Evolutionary conservation across 1,140 invertebrate genomes (phyloP).

Genomic region (Cydia amplana): DNA sequence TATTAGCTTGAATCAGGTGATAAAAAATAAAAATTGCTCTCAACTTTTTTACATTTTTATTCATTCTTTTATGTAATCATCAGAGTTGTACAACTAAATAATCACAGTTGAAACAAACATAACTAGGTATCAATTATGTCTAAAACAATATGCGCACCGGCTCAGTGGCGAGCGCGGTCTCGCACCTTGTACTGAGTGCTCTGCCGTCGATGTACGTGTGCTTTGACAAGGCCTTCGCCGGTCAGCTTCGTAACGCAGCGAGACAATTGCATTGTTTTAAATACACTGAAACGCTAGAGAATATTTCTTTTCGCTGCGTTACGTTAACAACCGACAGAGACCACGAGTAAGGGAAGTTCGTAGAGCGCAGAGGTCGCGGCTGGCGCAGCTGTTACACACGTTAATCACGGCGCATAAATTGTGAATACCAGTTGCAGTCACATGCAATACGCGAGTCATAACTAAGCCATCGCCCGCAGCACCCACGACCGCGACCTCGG

Average conservation of each 20-base stretch:
- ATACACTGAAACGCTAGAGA: not conserved
- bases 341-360: not conserved
- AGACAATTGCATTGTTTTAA: not conserved
- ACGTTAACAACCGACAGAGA: not conserved
- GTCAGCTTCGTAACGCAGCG: slow-evolving; percentile 51
- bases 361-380: not conserved
- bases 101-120: slow-evolving; percentile 81
- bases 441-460: slow-evolving; percentile 4
- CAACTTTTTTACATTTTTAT: slow-evolving; percentile 69
- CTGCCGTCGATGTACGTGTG: slow-evolving; percentile 56
- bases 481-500: not conserved
- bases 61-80: slow-evolving; percentile 79
- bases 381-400: slow-evolving; percentile 9
- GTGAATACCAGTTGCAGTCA: slow-evolving; percentile 24
- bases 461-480: slow-evolving; percentile 17
- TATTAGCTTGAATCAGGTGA: not conserved
- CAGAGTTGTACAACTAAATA: slow-evolving; percentile 80
- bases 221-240: slow-evolving; percentile 43
- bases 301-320: not conserved
- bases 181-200: slow-evolving; percentile 73
- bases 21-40: slow-evolving; percentile 56
- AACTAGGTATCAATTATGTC: slow-evolving; percentile 69
- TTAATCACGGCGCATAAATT: slow-evolving; percentile 25
- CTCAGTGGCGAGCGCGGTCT: slow-evolving; percentile 37
- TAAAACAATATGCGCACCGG: slow-evolving; percentile 65